phyloP scores from a whole-genome alignment of 2,797 vertebrate species.

The Buceros bicornis region DNA sequence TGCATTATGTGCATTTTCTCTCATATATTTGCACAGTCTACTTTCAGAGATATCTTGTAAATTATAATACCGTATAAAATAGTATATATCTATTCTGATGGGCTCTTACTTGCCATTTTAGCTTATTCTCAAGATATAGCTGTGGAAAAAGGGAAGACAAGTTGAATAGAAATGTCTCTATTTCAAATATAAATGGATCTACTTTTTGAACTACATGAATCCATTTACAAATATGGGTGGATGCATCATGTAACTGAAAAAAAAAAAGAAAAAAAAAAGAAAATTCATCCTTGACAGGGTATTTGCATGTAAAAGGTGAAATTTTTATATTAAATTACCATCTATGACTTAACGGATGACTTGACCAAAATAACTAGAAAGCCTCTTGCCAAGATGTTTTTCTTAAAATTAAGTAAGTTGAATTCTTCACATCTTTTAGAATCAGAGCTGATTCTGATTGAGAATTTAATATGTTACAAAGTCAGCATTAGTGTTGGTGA shows the following conservation, averaged over 20 bases:
- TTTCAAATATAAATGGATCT: background rate
- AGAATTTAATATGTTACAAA: background rate
- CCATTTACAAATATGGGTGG: background rate
- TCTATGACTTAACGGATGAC: background rate
- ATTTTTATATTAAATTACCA: background rate
- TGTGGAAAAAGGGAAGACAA: background rate
- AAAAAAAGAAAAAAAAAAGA: background rate
- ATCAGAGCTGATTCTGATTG: background rate
- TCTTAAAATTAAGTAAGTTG: background rate
- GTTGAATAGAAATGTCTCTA: background rate
- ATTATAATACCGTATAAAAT: background rate
- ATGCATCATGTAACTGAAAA: background rate
- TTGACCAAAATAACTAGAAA: background rate
- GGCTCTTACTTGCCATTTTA: background rate
- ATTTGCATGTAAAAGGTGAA: background rate
- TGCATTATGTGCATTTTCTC: background rate
- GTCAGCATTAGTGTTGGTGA: background rate
- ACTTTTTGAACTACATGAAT: background rate
- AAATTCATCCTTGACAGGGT: background rate
- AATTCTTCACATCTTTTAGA: background rate
- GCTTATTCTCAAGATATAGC: background rate
- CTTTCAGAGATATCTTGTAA: background rate
- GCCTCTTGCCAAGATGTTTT: background rate
- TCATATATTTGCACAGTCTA: background rate
- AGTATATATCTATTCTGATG: background rate